Percentiles rank a stretch among this genome's conserved stretches.
Conservation (phyloP, 2,113 vertebrate species). For the Heloderma charlesbogerti region DNA sequence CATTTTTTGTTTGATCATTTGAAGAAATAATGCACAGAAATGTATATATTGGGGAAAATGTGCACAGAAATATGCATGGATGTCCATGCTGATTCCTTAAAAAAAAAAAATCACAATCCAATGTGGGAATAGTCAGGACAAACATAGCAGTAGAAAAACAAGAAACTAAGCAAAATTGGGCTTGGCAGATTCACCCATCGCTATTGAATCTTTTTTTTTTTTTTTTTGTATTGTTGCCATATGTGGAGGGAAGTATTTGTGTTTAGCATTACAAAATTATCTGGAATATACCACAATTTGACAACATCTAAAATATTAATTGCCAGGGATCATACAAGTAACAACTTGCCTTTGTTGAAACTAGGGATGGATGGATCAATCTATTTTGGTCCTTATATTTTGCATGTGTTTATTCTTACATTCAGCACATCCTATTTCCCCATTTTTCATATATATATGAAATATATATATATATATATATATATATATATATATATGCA, state of each 20-base stretch:
- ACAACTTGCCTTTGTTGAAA: background rate
- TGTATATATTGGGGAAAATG: too few species aligned
- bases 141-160: too few species aligned
- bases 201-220: background rate
- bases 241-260: background rate
- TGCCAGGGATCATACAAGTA: background rate
- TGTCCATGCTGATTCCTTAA: too few species aligned
- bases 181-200: too few species aligned
- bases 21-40: too few species aligned
- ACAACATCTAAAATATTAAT: background rate
- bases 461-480: background rate
- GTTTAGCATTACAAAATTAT: background rate
- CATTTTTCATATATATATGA: background rate
- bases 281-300: too few species aligned
- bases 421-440: background rate
- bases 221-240: background rate
- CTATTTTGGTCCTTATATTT: background rate
- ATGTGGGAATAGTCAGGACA: too few species aligned
- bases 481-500: too few species aligned
- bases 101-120: too few species aligned
- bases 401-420: background rate
- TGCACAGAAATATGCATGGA: too few species aligned
- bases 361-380: background rate
- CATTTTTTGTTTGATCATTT: too few species aligned
- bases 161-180: too few species aligned